Conservation (phyloP, 2,888 invertebrate genomes). For the Tillus elongatus region DNA sequence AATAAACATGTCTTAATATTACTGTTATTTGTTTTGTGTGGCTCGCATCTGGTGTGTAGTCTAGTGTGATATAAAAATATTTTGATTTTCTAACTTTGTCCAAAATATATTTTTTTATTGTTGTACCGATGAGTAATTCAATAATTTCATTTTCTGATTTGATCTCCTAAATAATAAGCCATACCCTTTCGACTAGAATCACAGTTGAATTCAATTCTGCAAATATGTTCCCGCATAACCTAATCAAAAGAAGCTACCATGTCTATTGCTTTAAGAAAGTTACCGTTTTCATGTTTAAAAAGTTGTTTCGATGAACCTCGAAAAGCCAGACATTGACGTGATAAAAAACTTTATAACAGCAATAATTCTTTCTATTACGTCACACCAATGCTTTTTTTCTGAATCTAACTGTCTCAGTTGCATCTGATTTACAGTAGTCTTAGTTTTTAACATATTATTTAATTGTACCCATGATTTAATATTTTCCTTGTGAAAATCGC, state of each 20-base stretch:
- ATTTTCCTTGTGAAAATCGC: slow-evolving; percentile 16
- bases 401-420: slow-evolving; percentile 13
- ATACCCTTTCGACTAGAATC: too few relatives aligned
- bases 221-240: slow-evolving; percentile 12
- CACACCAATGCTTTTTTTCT: slow-evolving; percentile 15
- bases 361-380: slow-evolving; percentile 12
- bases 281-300: slow-evolving; percentile 15
- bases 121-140: slow-evolving; percentile 10
- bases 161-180: too few relatives aligned
- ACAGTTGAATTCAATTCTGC: slow-evolving; percentile 10
- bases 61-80: slow-evolving; percentile 26
- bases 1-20: slow-evolving; percentile 18
- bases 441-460: slow-evolving; percentile 13
- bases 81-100: slow-evolving; percentile 14
- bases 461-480: slow-evolving; percentile 16
- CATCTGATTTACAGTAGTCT: slow-evolving; percentile 16
- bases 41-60: slow-evolving; percentile 23
- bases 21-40: slow-evolving; percentile 24
- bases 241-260: slow-evolving; percentile 15
- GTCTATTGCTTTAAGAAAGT: too few relatives aligned
- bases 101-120: slow-evolving; percentile 15
- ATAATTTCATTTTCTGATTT: slow-evolving; percentile 19
- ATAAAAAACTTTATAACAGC: slow-evolving; percentile 18
- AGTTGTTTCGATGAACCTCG: slow-evolving; percentile 14
- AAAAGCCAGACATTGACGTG: slow-evolving; percentile 19